Base-by-base conservation (phyloP, 2,888 invertebrate species). In the Thereva nobilitata region DNA sequence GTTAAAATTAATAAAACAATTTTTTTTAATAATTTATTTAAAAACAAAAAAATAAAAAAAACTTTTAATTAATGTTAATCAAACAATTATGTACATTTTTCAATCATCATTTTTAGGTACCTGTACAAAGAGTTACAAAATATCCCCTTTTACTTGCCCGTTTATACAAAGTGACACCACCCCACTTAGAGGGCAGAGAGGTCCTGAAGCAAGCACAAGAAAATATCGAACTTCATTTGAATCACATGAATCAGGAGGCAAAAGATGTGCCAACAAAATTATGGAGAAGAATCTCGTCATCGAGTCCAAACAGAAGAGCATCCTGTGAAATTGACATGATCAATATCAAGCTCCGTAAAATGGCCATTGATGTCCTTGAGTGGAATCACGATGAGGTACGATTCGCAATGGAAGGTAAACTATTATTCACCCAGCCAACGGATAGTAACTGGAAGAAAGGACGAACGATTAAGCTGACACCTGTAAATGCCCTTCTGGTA, bases 51-150 rank as follows among this genome's bases (percentile, higher is more conserved):
- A 23, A 23, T 23, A 23, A 23, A 23, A 2, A 23, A 23, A 23
- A 2, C 23, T 23, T 23, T 23, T 23, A 23, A 23, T 23, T 2
- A 23, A 23, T 23, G 23, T 23, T 2, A 23, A 23, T 2, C 23
- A 42, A 42, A 42, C 42, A 42, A 8, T 42, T 42, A 42, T n/a
- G 9, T 2, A 42, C 7, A n/a, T n/a, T 8, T 42, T 42, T 9
- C 42, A 42, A n/a, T 8, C 9, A 8, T 42, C 40, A 5, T 64
- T 72, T 76, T 67, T 75, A 91, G 91, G 91, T 94, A 74, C 97
- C 97, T 71, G 96, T 97, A 71, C 97, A 97, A 84, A 86, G 97
- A 80, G 95, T 97, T 74, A 97, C 97, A 75, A 96, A 96, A 84
- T 97, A 97, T 84, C 97, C 97, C 52, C 84, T 97, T 74, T 85